Base-by-base conservation (phyloP, 1,140 invertebrate species). In the honey bee (Apis mellifera) region DNA sequence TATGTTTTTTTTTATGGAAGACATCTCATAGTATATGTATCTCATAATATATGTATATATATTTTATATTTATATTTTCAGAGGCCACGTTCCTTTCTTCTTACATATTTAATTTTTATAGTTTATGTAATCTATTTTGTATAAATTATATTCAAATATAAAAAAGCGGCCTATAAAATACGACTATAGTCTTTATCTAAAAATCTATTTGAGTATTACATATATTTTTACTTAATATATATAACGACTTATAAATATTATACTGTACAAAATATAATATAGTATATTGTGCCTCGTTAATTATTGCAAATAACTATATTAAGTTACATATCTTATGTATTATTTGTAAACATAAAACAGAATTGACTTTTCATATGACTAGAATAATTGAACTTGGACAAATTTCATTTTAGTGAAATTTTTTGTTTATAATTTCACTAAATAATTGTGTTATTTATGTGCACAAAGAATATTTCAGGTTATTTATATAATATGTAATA, bases 251-350 rank as follows among this genome's bases (percentile, higher is more conserved):
- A 82, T 81, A 84, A 86, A 84, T 89, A 87, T 87, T 86, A 55
- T 82, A 88, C 89, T 88, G 89, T 92, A 91, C 78, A 91, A 91
- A 90, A 91, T 90, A 90, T 91, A 89, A 83, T 86, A 84, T 84
- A 85, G 74, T 86, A 89, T 88, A 89, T 87, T 88, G 89, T 91
- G 81, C 84, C 84, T 88, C 78, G n/a, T 90, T 87, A 89, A 60
- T 91, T 89, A 91, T 91, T 91, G 86, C 85, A 90, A 82, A 75
- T 89, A 86, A 89, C 81, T 81, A 68, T 65, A 54, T 84, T 15
- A 50, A 71, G 64, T 87, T 88, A 88, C 65, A 55, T 77, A 26
- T 65, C 74, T 81, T 62, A 70, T 84, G 64, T 42, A 42, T 42
- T 42, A 42, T 42, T 7, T 7, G 32, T 65, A 71, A 83, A 82